Evolutionary conservation across 2,888 invertebrate genomes (phyloP).

Genomic region (Agrotis segetum): DNA sequence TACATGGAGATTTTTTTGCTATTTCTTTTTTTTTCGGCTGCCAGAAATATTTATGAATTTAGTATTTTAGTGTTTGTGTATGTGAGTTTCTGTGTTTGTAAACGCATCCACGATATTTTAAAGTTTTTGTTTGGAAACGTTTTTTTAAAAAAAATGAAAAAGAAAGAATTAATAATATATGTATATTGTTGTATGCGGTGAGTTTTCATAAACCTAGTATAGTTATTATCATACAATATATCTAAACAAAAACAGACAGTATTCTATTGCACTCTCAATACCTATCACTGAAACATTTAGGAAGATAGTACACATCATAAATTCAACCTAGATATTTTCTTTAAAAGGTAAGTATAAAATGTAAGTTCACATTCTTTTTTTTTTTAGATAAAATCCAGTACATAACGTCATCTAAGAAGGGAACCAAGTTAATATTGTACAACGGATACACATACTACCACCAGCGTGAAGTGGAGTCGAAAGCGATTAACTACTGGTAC

Average conservation of each 20-base stretch:
- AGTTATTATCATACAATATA: neutral
- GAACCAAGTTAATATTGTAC: conserved; percentile 13
- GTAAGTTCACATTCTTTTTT: neutral
- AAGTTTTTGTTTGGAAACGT: too few relatives aligned
- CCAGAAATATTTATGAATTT: too few relatives aligned
- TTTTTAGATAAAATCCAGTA: neutral
- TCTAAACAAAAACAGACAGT: neutral
- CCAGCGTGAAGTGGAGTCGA: neutral
- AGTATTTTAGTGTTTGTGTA: too few relatives aligned
- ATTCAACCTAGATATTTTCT: neutral
- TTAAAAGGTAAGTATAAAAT: neutral
- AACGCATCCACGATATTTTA: too few relatives aligned
- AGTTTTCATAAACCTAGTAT: neutral
- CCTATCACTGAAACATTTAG: neutral
- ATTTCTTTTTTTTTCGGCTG: too few relatives aligned
- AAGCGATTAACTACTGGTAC: conserved; percentile 3
- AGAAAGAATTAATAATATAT: too few relatives aligned
- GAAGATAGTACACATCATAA: neutral
- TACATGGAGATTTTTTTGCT: too few relatives aligned
- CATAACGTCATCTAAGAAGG: neutral
- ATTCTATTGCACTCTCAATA: neutral
- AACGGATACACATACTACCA: conserved; percentile 18
- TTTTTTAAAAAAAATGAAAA: too few relatives aligned
- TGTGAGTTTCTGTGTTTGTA: too few relatives aligned
- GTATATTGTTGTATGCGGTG: neutral